Base-by-base conservation (phyloP, 1,140 invertebrate species). In the Lasaia peninsularis region DNA sequence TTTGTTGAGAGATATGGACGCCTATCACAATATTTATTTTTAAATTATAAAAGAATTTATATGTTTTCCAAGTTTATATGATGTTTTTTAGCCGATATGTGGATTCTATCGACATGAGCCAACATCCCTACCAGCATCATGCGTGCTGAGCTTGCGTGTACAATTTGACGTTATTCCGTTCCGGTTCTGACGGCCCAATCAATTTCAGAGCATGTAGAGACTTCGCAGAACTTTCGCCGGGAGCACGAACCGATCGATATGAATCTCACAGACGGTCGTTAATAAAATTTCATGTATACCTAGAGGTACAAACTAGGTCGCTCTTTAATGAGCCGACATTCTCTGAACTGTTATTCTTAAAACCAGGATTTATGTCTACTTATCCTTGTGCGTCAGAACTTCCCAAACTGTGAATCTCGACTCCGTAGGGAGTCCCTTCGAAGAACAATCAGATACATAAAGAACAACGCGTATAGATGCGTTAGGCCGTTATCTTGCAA, bases 211-310 rank as follows among this genome's bases (percentile, higher is more conserved):
- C 71, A 75, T 78, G 74, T 70, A 58, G 71, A 59, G 65, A 21
- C 58, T 77, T 78, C 72, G 73, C 68, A 68, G 74, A 84, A 87
- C 76, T 87, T 82, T 85, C 80, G 73, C 80, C 72, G 69, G 73
- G 69, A 76, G 73, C 76, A 81, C 69, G 70, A 74, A 73, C 60
- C 52, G 55, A 71, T 73, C 72, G 80, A 84, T 81, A 73, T 67
- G 65, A 69, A 75, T 81, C 73, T 62, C 53, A 54, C 58, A 67
- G 67, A 60, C 63, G 62, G 67, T 68, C 65, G 72, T 79, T 84
- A 80, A 80, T 78, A 62, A 73, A 68, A 75, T 68, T 70, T 65
- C 63, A 57, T 68, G 63, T 63, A 55, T 59, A 62, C 60, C 61
- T 69, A 75, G 67, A 63, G 37, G 57, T 64, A 66, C 12, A 32